phyloP scores from a whole-genome alignment of 1,140 invertebrate genomes.

The Cherax quadricarinatus region DNA sequence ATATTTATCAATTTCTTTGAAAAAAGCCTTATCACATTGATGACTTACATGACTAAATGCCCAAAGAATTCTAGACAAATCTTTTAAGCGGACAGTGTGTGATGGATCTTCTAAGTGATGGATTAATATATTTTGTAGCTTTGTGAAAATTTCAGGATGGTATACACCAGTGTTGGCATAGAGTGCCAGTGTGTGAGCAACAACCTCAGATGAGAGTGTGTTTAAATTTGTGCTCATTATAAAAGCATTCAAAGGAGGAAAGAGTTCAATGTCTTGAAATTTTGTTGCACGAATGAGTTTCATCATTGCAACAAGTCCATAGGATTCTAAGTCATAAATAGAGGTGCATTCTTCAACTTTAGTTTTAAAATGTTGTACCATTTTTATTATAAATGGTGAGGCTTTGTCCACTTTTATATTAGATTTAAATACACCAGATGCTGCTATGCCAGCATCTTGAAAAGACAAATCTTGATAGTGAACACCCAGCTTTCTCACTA shows the following conservation, averaged over 20 bases:
- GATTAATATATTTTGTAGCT: constrained; percentile 1
- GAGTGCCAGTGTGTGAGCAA: constrained; percentile 47
- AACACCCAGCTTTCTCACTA: constrained; percentile 17
- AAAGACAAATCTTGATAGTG: constrained; percentile 39
- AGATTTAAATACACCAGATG: constrained; percentile 32
- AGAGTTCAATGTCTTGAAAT: constrained; percentile 4
- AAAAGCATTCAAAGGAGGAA: constrained; percentile 33
- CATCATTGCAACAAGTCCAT: constrained; percentile 45
- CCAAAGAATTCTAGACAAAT: constrained; percentile 41
- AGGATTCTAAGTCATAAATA: constrained; percentile 32
- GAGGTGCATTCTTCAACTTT: not conserved
- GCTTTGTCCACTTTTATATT: constrained; percentile 33
- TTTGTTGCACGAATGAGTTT: constrained; percentile 41
- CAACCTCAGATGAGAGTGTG: constrained; percentile 16
- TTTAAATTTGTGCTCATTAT: constrained; percentile 27
- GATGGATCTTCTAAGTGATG: not conserved
- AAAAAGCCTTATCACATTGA: not conserved
- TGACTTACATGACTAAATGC: constrained; percentile 54
- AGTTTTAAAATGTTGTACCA: constrained; percentile 7
- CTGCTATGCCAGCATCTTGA: constrained; percentile 49
- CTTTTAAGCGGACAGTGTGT: constrained; percentile 21
- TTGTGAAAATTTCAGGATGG: constrained; percentile 28
- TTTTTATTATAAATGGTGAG: constrained; percentile 25
- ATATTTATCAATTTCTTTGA: constrained; percentile 21
- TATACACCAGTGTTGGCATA: constrained; percentile 43